Evolutionary conservation across 2,888 invertebrate genomes (phyloP), one percentile per base, ranked within the genome.

Genomic region (Strigamia crassipes): DNA sequence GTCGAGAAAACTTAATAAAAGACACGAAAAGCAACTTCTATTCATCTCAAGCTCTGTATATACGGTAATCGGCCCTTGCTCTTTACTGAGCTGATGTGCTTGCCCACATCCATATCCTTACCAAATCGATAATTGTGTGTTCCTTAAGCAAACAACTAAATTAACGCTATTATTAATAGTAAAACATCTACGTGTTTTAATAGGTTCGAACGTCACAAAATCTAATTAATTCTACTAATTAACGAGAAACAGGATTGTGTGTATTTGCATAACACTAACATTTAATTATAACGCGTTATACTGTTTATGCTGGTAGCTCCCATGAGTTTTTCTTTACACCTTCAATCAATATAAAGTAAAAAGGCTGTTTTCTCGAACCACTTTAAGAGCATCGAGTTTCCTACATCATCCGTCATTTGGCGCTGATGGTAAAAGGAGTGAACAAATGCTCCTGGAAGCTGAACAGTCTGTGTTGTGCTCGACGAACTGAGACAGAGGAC

Each of bases 401-500:
- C 23, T 10, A 23, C 61, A 66, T 66, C 61, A 23, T 66, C 61
- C 61, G 61, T 23, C 61, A 66, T 66, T 66, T 66, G 61, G 61
- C 61, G 61, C 61, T 66, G 61, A 66, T 66, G 61, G 61, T 66
- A 66, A 66, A 66, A 66, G 61, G 61, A 66, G 61, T 66, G 61
- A 66, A 66, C 23, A 66, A 66, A 66, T 66, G 61, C 61, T 66
- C 61, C 61, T 23, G 61, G 61, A 66, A 66, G 61, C 61, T 66
- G 61, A 66, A 23, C 61, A 66, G 61, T 66, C 61, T 23, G 61
- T 66, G 61, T 66, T 66, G 61, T 66, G 61, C 21, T 66, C 23
- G 23, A 23, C 61, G 21, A 66, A 23, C 61, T 66, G 61, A 66
- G 61, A 66, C 61, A 23, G 21, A 66, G 21, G 21, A 66, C 61